Base-by-base conservation (phyloP, 1,140 invertebrate species). In the Drosophila nigrodunni region DNA sequence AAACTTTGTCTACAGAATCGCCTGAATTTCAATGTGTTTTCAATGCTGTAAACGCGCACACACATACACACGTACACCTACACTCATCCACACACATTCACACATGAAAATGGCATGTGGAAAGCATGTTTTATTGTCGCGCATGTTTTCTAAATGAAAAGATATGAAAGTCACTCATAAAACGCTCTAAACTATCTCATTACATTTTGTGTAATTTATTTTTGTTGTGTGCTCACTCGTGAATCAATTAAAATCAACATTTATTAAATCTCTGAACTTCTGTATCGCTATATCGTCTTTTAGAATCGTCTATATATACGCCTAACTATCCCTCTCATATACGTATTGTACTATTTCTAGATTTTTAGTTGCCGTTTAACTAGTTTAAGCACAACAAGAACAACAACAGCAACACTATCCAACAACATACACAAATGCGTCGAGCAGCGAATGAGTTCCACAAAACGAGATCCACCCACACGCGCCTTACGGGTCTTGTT, bases 291-390 rank as follows among this genome's bases (percentile, higher is more conserved):
- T 47, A 41, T 64, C 57, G 35, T 62, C 47, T 54, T 30, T n/a
- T 54, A 35, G 2, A 61, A 46, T 18, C 55, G n/a, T 54, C 34
- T 46, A 52, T 52, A 30, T 54, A 21, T 58, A 66, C 52, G 8
- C 64, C 79, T 80, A 85, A 85, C 78, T 72, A 80, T 78, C 41
- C 25, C 25, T 30, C 25, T 30, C 77, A 77, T 61, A 70, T 70
- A 66, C 46, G 74, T 80, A 77, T 85, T 85, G 66, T 85, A 85
- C 77, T 85, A 70, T 77, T 85, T 85, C 78, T 85, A 85, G 81
- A 85, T 85, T 85, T 77, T 85, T 85, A 85, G 79, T 82, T 81
- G 52, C 13, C 47, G 67, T 69, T 62, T 55, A 21, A 11, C 25
- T 62, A 61, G 58, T 70, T 74, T 64, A 70, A 58, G 58, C 72